These are phyloP conservation scores for Sarcophaga peregrina DNA, from an alignment of 1,140 invertebrate genomes.

Conservation along the genomic window DNA sequence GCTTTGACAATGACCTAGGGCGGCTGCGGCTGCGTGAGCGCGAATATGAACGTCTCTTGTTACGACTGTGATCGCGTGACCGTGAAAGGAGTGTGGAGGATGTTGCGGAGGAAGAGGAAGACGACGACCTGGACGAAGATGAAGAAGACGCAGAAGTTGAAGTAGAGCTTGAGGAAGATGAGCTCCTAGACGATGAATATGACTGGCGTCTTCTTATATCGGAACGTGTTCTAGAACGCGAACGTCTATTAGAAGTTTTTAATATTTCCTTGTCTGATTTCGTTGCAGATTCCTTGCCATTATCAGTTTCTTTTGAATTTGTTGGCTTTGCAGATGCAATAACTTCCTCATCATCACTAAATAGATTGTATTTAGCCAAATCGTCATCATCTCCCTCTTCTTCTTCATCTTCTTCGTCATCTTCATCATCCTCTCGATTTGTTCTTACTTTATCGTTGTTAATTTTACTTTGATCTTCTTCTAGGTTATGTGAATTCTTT, in stretches of 20 bases:
- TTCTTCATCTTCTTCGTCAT: constrained; percentile 71
- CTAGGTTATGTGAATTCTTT: constrained; percentile 64
- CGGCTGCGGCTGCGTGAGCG: constrained; percentile 39
- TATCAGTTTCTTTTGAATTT: constrained; percentile 53
- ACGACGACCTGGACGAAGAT: constrained; percentile 50
- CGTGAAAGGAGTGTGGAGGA: constrained; percentile 28
- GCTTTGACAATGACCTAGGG: neutral
- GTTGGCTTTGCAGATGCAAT: neutral
- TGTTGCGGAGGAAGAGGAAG: constrained; percentile 50
- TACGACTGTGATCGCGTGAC: constrained; percentile 5
- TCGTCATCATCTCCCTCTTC: constrained; percentile 79
- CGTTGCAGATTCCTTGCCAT: constrained; percentile 63
- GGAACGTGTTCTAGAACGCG: constrained; percentile 53
- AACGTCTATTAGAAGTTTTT: constrained; percentile 27
- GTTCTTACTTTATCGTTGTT: constrained; percentile 47
- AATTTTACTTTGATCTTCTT: constrained; percentile 63
- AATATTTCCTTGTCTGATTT: constrained; percentile 47
- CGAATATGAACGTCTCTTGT: constrained; percentile 19
- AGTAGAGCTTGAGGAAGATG: constrained; percentile 59
- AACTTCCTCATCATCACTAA: constrained; percentile 72
- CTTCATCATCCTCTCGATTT: constrained; percentile 59
- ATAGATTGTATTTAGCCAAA: constrained; percentile 85
- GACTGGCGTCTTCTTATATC: constrained; percentile 47
- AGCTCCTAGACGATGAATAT: constrained; percentile 55
- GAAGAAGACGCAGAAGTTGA: constrained; percentile 50